These are phyloP conservation scores for Xylocopa sonorina DNA, from an alignment of 1,140 invertebrate genomes.

Conservation along the genomic window DNA sequence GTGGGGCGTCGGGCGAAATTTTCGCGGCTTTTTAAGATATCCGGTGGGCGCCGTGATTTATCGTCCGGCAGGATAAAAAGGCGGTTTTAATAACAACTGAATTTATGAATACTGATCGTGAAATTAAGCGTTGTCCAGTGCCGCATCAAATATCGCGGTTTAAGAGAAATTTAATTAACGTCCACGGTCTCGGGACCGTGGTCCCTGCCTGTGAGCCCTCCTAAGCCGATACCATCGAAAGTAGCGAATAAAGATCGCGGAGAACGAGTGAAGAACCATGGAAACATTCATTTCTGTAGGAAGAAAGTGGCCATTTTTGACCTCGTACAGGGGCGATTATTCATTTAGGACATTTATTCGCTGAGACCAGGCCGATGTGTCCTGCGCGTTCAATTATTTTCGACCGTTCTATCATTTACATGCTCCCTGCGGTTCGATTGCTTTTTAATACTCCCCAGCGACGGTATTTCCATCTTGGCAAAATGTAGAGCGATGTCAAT, in stretches of 20 bases:
- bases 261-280: no score
- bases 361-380: no score
- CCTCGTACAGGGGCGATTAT: no score
- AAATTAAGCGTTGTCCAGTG: slow-evolving; percentile 28
- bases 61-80: slow-evolving; percentile 12
- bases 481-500: neutral
- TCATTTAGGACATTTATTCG: no score
- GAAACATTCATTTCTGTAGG: neutral
- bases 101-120: slow-evolving; percentile 48
- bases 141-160: slow-evolving; percentile 23
- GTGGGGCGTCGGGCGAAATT: neutral
- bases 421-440: neutral
- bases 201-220: neutral
- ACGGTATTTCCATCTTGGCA: neutral
- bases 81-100: slow-evolving; percentile 38
- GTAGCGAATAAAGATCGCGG: neutral
- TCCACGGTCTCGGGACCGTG: neutral
- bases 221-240: neutral
- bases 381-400: no score
- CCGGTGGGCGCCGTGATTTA: slow-evolving; percentile 20
- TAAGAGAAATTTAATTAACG: slow-evolving; percentile 48
- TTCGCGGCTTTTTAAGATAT: slow-evolving; percentile 19
- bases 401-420: no score
- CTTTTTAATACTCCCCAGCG: neutral
- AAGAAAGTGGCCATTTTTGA: no score